Evolutionary conservation across 2,113 vertebrate genomes (phyloP).

Genomic region (Stigmatopora nigra): DNA sequence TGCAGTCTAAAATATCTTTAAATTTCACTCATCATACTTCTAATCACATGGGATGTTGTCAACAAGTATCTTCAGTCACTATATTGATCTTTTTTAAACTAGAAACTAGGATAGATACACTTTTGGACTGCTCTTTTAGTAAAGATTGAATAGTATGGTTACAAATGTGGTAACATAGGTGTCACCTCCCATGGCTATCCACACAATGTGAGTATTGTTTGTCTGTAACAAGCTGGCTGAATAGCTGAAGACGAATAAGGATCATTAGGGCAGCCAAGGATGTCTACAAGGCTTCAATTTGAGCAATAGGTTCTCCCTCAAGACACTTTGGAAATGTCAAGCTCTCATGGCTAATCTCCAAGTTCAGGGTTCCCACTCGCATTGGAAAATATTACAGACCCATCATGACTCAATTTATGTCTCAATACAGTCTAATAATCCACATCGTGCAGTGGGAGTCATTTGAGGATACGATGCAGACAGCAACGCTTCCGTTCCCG

Average conservation of each 20-base stretch:
- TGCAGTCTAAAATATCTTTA: too few relatives aligned
- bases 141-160: background rate
- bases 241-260: constrained; percentile 49
- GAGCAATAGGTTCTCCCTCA: constrained; percentile 37
- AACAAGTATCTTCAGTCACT: background rate
- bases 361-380: constrained; percentile 27
- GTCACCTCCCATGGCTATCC: background rate
- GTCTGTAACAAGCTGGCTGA: constrained; percentile 18
- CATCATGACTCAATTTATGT: constrained; percentile 44
- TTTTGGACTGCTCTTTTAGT: too few relatives aligned
- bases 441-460: constrained; percentile 12
- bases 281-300: constrained; percentile 31
- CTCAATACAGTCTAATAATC: constrained; percentile 22
- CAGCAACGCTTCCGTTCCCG: background rate
- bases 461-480: constrained; percentile 20
- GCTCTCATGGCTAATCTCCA: constrained; percentile 16
- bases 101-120: background rate
- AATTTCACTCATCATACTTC: too few relatives aligned
- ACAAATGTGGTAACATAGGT: background rate
- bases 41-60: background rate
- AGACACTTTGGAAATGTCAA: constrained; percentile 54
- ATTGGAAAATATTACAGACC: constrained; percentile 39
- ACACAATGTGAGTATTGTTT: background rate
- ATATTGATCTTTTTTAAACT: background rate
- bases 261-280: constrained; percentile 46